A percentile compares a stretch with the other conserved stretches of the same genome.
These are phyloP conservation scores for Notospermus geniculatus DNA, from an alignment of 1,140 invertebrate species.

Conservation along the genomic window DNA sequence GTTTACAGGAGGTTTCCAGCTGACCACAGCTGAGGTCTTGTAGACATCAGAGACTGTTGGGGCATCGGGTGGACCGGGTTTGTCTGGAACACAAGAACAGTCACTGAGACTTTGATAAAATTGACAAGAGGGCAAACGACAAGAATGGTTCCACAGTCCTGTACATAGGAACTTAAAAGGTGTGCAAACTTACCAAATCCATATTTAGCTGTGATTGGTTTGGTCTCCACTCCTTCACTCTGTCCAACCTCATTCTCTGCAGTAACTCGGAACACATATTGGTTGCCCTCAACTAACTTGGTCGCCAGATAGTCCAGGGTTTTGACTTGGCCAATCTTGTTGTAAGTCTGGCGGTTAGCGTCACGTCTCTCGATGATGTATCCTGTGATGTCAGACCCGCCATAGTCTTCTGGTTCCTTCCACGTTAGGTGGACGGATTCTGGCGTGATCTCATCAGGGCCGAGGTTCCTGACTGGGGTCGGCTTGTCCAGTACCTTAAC, in stretches of 20 bases:
- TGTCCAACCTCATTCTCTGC: slow-evolving; percentile 95
- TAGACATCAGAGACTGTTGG: slow-evolving; percentile 72
- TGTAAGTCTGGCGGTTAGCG: slow-evolving; percentile 87
- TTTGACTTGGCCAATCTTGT: slow-evolving; percentile 61
- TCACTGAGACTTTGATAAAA: slow-evolving; percentile 63
- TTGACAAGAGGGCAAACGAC: not conserved
- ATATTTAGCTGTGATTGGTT: slow-evolving; percentile 64
- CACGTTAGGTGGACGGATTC: slow-evolving; percentile 90
- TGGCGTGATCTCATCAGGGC: slow-evolving; percentile 87
- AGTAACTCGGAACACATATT: slow-evolving; percentile 95
- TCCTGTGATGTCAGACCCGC: slow-evolving; percentile 73
- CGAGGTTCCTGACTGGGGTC: slow-evolving; percentile 80
- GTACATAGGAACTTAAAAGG: not conserved
- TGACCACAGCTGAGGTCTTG: not conserved
- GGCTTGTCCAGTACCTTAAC: slow-evolving; percentile 75
- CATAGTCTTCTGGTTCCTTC: slow-evolving; percentile 77
- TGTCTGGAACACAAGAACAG: slow-evolving; percentile 83
- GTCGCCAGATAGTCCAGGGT: slow-evolving; percentile 8
- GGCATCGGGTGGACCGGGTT: slow-evolving; percentile 74
- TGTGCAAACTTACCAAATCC: slow-evolving; percentile 23
- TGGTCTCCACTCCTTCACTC: slow-evolving; percentile 75
- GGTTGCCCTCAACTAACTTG: slow-evolving; percentile 67
- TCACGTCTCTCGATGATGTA: slow-evolving; percentile 94
- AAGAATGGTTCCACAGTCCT: not conserved
- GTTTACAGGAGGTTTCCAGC: slow-evolving; percentile 91